phyloP scores from a whole-genome alignment of 2,113 vertebrate genomes.

The Ophiodon elongatus region DNA sequence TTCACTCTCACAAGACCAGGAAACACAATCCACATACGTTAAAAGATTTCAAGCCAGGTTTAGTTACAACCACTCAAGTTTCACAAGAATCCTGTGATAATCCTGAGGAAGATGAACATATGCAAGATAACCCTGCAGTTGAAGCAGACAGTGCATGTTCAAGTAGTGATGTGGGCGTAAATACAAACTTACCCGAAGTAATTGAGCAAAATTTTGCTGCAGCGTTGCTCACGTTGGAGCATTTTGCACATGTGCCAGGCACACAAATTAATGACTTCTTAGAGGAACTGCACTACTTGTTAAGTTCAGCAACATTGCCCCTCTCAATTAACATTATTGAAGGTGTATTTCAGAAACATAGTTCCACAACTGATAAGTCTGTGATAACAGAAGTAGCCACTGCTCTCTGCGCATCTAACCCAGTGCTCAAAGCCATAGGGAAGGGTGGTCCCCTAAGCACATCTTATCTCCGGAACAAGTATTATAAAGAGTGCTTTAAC shows the following conservation, averaged over 20 bases:
- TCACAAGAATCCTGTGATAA: neutral
- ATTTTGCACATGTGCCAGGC: too few species aligned
- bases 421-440: conserved; percentile 31
- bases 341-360: conserved; percentile 35
- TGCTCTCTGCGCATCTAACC: conserved; percentile 6
- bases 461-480: conserved; percentile 39
- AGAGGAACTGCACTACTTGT: neutral
- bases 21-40: conserved; percentile 48
- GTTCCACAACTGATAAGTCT: conserved; percentile 2
- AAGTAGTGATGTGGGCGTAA: neutral
- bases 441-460: conserved; percentile 35
- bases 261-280: too few species aligned
- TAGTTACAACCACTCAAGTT: conserved; percentile 23
- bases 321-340: conserved; percentile 3
- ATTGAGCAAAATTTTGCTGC: conserved; percentile 20
- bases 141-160: neutral
- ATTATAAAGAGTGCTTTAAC: conserved; percentile 42
- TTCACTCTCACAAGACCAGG: conserved; percentile 37
- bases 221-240: too few species aligned
- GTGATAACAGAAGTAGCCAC: conserved; percentile 26
- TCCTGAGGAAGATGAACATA: neutral
- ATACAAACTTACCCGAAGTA: conserved; percentile 29
- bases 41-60: conserved; percentile 38
- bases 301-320: conserved; percentile 10
- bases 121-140: neutral